Evolutionary conservation across 2,113 vertebrate species (phyloP).

Genomic region (Lasiurus borealis): DNA sequence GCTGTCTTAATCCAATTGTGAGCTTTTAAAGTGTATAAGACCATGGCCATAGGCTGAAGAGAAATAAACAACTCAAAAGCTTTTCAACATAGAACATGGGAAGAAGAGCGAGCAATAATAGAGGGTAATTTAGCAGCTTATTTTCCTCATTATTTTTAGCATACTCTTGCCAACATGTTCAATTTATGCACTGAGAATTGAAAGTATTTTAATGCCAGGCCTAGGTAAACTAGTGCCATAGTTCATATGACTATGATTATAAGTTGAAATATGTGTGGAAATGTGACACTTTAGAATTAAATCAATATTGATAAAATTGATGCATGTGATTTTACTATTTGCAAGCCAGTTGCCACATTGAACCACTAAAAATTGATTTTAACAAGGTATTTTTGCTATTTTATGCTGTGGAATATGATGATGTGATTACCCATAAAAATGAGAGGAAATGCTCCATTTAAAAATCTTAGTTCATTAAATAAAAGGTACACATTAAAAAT

Average conservation of each 20-base stretch:
- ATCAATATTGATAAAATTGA: background rate
- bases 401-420: background rate
- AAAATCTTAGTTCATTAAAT: conserved; percentile 20
- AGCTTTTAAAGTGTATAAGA: background rate
- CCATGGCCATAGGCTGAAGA: background rate
- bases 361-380: conserved; percentile 8
- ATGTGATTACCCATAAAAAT: background rate
- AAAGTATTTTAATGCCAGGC: background rate
- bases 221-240: background rate
- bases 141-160: background rate
- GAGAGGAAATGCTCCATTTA: background rate
- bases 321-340: background rate
- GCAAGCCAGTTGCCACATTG: background rate
- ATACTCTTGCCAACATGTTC: conserved; percentile 5
- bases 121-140: background rate
- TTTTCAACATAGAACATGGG: background rate
- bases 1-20: background rate
- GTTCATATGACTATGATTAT: background rate
- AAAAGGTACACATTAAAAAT: background rate
- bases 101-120: background rate
- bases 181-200: background rate
- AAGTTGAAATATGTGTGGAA: background rate
- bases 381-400: background rate
- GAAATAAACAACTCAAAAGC: background rate
- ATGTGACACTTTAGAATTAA: background rate